Evolutionary conservation across 2,888 invertebrate genomes (phyloP).

Genomic region (Pandemis heparana): DNA sequence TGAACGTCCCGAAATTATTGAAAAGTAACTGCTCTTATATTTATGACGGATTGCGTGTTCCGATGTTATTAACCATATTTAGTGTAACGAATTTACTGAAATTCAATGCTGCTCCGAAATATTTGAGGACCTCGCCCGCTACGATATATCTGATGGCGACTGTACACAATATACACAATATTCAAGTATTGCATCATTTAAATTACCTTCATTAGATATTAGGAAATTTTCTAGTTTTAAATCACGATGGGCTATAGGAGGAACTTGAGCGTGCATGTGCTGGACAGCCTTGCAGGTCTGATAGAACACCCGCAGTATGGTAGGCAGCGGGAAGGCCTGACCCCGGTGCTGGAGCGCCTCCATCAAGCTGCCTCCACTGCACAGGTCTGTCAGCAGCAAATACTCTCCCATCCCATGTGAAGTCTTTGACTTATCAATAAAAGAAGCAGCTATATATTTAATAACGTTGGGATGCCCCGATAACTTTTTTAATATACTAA

Average conservation of each 20-base stretch:
- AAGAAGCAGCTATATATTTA: conserved; percentile 93
- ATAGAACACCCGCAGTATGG: conserved; percentile 94
- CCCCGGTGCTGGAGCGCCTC: conserved; percentile 87
- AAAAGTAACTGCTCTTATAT: no score
- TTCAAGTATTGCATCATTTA: neutral
- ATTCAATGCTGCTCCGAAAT: no score
- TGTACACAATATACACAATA: neutral
- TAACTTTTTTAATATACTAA: conserved; percentile 93
- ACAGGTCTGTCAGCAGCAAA: conserved; percentile 96
- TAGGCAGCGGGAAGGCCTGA: conserved; percentile 87
- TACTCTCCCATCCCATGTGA: conserved; percentile 95
- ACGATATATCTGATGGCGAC: no score
- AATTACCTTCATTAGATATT: conserved; percentile 91
- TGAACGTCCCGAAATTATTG: no score
- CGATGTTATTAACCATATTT: no score
- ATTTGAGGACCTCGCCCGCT: no score
- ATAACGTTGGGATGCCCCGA: conserved; percentile 97
- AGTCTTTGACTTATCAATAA: conserved; percentile 92
- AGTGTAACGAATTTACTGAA: no score
- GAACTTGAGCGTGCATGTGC: conserved; percentile 96
- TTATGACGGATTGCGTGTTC: no score
- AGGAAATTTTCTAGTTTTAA: conserved; percentile 98
- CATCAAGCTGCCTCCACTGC: conserved; percentile 92
- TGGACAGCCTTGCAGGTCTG: conserved; percentile 96
- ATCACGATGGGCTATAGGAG: conserved; percentile 98